Conservation (phyloP, 2,113 vertebrate genomes). For the Crocuta crocuta region DNA sequence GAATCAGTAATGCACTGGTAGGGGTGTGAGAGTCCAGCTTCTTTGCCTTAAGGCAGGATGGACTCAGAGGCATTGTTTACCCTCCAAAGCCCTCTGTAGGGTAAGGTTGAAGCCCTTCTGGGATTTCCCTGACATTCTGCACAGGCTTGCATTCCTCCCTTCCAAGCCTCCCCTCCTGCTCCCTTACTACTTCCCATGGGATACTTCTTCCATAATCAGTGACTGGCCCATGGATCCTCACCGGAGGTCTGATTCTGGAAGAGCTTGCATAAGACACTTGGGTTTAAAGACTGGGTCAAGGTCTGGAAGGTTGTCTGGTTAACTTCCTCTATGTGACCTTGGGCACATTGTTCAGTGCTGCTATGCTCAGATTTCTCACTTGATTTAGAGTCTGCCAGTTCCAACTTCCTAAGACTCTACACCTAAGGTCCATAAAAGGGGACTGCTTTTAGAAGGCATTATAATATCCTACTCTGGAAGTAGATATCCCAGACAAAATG, state of each 20-base stretch:
- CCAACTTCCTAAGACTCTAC: neutral
- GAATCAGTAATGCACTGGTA: no score
- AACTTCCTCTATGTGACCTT: neutral
- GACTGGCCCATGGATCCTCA: neutral
- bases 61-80: neutral
- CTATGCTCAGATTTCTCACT: neutral
- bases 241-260: neutral
- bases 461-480: neutral
- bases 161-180: neutral
- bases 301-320: neutral
- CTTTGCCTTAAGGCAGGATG: neutral
- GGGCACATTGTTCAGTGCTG: accelerated
- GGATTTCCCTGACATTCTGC: neutral
- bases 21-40: neutral
- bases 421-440: neutral
- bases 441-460: neutral
- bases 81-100: neutral
- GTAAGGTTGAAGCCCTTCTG: neutral
- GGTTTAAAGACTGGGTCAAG: neutral
- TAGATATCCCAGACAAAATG: neutral
- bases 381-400: neutral
- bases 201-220: neutral
- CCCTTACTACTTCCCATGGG: accelerated
- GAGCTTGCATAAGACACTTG: neutral
- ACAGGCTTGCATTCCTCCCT: neutral